phyloP scores from a whole-genome alignment of 1,140 invertebrate species.

The Euborellia annulipes region DNA sequence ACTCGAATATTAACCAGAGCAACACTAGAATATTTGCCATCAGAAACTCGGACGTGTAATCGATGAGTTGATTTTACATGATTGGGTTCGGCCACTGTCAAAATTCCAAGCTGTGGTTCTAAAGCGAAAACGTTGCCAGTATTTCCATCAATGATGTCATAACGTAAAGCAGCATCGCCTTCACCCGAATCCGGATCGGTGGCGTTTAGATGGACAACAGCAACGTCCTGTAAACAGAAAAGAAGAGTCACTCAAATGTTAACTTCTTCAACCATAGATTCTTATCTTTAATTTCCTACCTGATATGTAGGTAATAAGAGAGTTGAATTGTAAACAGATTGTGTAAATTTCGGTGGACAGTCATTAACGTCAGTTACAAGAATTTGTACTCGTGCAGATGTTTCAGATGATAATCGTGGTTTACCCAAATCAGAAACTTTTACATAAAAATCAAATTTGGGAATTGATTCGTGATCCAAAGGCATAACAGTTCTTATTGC shows the following conservation, averaged over 20 bases:
- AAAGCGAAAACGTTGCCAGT: constrained; percentile 60
- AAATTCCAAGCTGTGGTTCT: constrained; percentile 50
- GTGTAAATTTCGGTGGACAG: constrained; percentile 58
- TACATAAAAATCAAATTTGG: constrained; percentile 60
- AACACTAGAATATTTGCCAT: constrained; percentile 35
- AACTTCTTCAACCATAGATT: not conserved
- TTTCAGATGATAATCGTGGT: constrained; percentile 60
- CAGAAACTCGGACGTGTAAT: constrained; percentile 51
- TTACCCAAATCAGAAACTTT: constrained; percentile 73
- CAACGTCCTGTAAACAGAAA: constrained; percentile 21
- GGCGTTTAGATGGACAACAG: constrained; percentile 39
- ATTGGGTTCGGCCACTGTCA: constrained; percentile 44
- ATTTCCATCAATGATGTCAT: constrained; percentile 73
- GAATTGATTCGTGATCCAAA: constrained; percentile 66
- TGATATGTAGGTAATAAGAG: constrained; percentile 64
- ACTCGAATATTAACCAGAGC: constrained; percentile 36
- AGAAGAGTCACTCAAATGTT: not conserved
- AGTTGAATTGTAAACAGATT: constrained; percentile 54
- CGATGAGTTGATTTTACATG: constrained; percentile 40
- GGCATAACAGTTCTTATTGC: constrained; percentile 60
- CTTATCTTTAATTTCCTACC: not conserved
- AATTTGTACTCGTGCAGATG: constrained; percentile 54
- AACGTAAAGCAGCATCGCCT: constrained; percentile 41
- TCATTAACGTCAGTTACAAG: constrained; percentile 73
- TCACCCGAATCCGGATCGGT: constrained; percentile 54